phyloP scores from a whole-genome alignment of 1,140 invertebrate species.

The Trichomalopsis sarcophagae region DNA sequence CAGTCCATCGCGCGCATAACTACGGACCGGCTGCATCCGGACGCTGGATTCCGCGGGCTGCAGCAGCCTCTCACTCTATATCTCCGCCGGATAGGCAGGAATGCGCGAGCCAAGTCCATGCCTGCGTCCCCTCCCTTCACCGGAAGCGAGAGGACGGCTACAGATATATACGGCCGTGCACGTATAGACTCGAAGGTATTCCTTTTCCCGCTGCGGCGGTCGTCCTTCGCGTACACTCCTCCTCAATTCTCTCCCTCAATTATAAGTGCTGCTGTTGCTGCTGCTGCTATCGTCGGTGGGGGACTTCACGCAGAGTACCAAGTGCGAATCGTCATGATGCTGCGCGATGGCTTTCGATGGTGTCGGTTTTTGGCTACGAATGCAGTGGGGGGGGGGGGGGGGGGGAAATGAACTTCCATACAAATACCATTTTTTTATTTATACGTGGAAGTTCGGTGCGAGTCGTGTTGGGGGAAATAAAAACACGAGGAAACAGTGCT shows the following conservation, averaged over 20 bases:
- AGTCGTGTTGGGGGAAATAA: not conserved
- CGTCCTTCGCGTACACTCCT: not conserved
- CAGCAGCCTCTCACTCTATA: not conserved
- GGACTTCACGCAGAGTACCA: not conserved
- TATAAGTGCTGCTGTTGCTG: no score
- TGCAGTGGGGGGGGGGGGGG: no score
- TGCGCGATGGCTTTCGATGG: no score
- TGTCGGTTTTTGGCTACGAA: not conserved
- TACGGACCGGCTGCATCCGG: not conserved
- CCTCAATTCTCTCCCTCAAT: no score
- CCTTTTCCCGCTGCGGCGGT: not conserved
- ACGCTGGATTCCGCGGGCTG: not conserved
- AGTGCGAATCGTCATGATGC: not conserved
- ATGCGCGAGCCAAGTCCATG: constrained; percentile 12
- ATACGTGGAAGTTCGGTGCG: constrained; percentile 45
- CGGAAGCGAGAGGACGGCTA: not conserved
- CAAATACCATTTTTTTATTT: constrained; percentile 48
- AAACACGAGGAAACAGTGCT: no score
- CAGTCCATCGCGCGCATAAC: not conserved
- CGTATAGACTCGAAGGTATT: not conserved
- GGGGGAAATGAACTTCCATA: constrained; percentile 30
- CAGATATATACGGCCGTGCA: not conserved
- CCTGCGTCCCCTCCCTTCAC: not conserved
- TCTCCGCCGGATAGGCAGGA: not conserved
- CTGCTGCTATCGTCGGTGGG: no score